phyloP scores from a whole-genome alignment of 2,888 invertebrate genomes.

The Agrotis exclamationis region DNA sequence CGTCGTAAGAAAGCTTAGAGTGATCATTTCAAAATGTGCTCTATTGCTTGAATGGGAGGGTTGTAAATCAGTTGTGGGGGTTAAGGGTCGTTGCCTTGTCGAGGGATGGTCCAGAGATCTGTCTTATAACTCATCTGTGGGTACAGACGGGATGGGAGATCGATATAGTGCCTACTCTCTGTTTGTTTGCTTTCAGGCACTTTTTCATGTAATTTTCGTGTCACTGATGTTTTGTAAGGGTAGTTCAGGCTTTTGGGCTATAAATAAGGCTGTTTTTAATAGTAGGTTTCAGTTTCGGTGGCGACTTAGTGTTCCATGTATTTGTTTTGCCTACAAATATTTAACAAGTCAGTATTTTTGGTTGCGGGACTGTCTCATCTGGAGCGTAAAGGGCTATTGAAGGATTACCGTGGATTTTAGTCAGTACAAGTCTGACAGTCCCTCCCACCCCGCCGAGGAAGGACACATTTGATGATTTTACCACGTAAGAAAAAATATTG shows the following conservation, averaged over 20 bases:
- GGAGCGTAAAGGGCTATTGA: too few relatives aligned
- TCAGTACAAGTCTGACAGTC: too few relatives aligned
- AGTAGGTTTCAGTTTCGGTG: not conserved
- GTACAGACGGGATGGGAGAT: slow-evolving; percentile 79
- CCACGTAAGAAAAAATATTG: too few relatives aligned
- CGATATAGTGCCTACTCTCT: slow-evolving; percentile 85
- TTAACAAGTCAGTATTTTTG: not conserved
- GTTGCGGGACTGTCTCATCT: too few relatives aligned
- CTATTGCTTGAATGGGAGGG: slow-evolving; percentile 71
- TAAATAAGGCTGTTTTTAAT: not conserved
- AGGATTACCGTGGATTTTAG: too few relatives aligned
- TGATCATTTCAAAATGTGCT: slow-evolving; percentile 80
- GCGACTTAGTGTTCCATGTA: not conserved
- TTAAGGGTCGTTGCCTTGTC: slow-evolving; percentile 79
- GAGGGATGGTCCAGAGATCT: slow-evolving; percentile 76
- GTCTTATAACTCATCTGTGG: slow-evolving; percentile 88
- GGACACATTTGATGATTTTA: too few relatives aligned
- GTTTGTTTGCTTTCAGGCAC: slow-evolving; percentile 75
- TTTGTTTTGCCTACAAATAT: not conserved
- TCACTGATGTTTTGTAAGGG: slow-evolving; percentile 28
- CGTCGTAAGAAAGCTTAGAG: slow-evolving; percentile 82
- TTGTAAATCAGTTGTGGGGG: slow-evolving; percentile 60
- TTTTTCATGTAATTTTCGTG: slow-evolving; percentile 53
- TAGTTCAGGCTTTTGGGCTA: not conserved
- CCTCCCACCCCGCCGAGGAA: too few relatives aligned